Conservation (phyloP, 2,113 vertebrate species). For the Athene cunicularia region DNA sequence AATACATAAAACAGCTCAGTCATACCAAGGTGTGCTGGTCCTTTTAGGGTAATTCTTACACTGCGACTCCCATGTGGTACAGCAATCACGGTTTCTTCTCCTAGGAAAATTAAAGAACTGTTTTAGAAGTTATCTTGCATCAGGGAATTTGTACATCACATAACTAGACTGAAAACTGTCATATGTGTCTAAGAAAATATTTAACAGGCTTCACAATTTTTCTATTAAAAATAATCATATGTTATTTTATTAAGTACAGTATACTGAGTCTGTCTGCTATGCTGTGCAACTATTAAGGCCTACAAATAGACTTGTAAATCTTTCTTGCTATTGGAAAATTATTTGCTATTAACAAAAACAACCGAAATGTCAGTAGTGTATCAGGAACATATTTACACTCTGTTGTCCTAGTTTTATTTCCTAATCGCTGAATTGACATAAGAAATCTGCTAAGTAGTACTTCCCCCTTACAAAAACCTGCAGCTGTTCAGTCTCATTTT, state of each 20-base stretch:
- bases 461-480: neutral
- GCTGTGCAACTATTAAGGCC: neutral
- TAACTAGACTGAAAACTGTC: conserved; percentile 16
- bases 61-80: conserved; percentile 89
- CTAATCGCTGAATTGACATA: conserved; percentile 25
- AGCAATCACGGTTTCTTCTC: conserved; percentile 87
- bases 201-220: conserved; percentile 28
- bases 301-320: neutral
- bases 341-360: neutral
- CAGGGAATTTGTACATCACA: conserved; percentile 17
- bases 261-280: neutral
- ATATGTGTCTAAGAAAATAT: neutral
- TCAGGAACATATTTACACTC: conserved; percentile 22
- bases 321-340: neutral
- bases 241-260: conserved; percentile 3
- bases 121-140: conserved; percentile 38
- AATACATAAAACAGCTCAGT: conserved; percentile 15
- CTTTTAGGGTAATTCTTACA: conserved; percentile 87
- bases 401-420: conserved; percentile 31
- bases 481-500: conserved; percentile 63
- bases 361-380: conserved; percentile 6
- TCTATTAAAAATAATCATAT: neutral
- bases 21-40: conserved; percentile 86
- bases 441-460: conserved; percentile 17
- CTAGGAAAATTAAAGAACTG: conserved; percentile 73